Conservation (phyloP, 2,888 invertebrate genomes). For the Cistogaster globosa region DNA sequence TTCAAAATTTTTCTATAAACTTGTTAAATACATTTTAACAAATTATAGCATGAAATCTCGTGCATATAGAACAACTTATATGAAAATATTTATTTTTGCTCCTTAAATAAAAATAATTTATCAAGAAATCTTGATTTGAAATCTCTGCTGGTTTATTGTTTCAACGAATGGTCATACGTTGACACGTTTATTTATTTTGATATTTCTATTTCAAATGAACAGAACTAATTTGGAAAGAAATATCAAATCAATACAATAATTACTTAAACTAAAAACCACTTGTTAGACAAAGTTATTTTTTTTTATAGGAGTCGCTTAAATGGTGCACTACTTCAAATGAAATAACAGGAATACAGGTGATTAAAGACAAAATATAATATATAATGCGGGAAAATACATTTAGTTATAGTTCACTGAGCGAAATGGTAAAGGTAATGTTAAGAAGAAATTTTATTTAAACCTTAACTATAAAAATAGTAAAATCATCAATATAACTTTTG, state of each 20-base stretch:
- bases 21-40: no score
- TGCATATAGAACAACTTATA: no score
- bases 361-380: neutral
- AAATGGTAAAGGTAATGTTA: no score
- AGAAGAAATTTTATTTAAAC: no score
- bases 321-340: constrained; percentile 4
- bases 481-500: no score
- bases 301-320: neutral
- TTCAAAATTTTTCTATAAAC: no score
- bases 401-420: no score
- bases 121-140: constrained; percentile 55
- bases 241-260: constrained; percentile 26
- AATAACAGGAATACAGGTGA: neutral
- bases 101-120: constrained; percentile 56
- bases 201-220: constrained; percentile 53
- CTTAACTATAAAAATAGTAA: no score
- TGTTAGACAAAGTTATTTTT: constrained; percentile 7
- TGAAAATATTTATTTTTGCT: constrained; percentile 6
- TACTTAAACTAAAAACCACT: constrained; percentile 39
- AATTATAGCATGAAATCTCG: no score
- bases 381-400: no score
- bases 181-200: constrained; percentile 48
- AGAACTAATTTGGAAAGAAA: constrained; percentile 5
- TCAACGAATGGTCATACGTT: constrained; percentile 30
- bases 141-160: constrained; percentile 43